These are phyloP conservation scores for Eupeodes luniger DNA, from an alignment of 2,888 invertebrate species.

Conservation along the genomic window DNA sequence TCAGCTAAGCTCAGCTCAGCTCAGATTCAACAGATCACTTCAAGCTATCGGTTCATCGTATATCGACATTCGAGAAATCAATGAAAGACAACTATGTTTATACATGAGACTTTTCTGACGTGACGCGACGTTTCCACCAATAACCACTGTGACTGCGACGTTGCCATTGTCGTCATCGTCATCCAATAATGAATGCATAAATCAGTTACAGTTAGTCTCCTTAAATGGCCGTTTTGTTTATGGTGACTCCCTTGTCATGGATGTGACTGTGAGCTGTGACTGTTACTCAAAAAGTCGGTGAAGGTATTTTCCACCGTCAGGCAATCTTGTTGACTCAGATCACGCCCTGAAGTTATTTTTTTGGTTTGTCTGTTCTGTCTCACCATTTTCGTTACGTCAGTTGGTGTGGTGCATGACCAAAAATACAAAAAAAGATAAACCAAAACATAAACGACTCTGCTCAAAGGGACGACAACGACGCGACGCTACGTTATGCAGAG, in stretches of 20 bases:
- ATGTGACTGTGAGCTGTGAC: neutral
- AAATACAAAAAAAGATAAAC: slow-evolving; percentile 34
- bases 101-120: neutral
- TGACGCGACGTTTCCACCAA: no score
- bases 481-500: neutral
- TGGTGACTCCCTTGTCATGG: slow-evolving; percentile 44
- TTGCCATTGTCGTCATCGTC: slow-evolving; percentile 7
- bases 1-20: slow-evolving; percentile 9
- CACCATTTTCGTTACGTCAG: slow-evolving; percentile 64
- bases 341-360: slow-evolving; percentile 65
- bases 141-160: no score
- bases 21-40: slow-evolving; percentile 28
- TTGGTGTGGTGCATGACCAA: slow-evolving; percentile 63
- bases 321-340: slow-evolving; percentile 72
- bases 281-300: slow-evolving; percentile 30
- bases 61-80: slow-evolving; percentile 47
- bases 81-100: slow-evolving; percentile 9
- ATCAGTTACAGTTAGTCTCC: slow-evolving; percentile 71
- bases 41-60: neutral
- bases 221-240: slow-evolving; percentile 58
- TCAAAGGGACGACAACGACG: slow-evolving; percentile 19
- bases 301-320: slow-evolving; percentile 49
- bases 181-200: slow-evolving; percentile 66
- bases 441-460: slow-evolving; percentile 24
- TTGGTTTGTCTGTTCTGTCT: slow-evolving; percentile 26